These are phyloP conservation scores for Nanorana parkeri DNA, from an alignment of 2,113 vertebrate genomes.

Conservation along the genomic window DNA sequence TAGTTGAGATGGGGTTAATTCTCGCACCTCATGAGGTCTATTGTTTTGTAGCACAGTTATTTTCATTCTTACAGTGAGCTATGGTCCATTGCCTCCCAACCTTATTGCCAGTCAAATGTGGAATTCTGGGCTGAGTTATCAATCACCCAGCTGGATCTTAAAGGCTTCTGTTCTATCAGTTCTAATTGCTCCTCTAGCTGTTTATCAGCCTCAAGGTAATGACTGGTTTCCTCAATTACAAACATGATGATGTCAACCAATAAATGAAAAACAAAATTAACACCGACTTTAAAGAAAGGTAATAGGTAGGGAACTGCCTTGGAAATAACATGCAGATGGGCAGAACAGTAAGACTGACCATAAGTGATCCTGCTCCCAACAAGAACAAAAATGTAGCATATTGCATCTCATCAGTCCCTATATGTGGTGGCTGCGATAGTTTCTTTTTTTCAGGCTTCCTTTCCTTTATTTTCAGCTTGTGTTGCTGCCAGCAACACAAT, in stretches of 20 bases:
- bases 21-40: background rate
- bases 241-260: conserved; percentile 82
- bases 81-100: conserved; percentile 4
- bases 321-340: conserved; percentile 64
- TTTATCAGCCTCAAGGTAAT: conserved; percentile 76
- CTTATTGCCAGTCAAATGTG: conserved; percentile 73
- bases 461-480: too few species aligned
- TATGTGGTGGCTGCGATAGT: too few species aligned
- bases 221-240: conserved; percentile 84
- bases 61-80: conserved; percentile 31
- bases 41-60: conserved; percentile 4
- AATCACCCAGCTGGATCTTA: conserved; percentile 83
- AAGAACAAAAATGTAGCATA: too few species aligned
- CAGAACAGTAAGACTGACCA: too few species aligned
- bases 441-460: too few species aligned
- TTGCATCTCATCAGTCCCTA: too few species aligned
- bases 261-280: conserved; percentile 78
- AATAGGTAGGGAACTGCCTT: conserved; percentile 59
- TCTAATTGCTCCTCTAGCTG: conserved; percentile 85
- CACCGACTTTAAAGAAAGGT: conserved; percentile 72
- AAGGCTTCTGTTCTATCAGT: conserved; percentile 83
- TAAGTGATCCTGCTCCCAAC: too few species aligned
- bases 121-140: conserved; percentile 80
- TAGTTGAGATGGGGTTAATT: background rate
- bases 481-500: too few species aligned